phyloP scores from a whole-genome alignment of 2,797 vertebrate species.

The Sternarchorhynchus goeldii region DNA sequence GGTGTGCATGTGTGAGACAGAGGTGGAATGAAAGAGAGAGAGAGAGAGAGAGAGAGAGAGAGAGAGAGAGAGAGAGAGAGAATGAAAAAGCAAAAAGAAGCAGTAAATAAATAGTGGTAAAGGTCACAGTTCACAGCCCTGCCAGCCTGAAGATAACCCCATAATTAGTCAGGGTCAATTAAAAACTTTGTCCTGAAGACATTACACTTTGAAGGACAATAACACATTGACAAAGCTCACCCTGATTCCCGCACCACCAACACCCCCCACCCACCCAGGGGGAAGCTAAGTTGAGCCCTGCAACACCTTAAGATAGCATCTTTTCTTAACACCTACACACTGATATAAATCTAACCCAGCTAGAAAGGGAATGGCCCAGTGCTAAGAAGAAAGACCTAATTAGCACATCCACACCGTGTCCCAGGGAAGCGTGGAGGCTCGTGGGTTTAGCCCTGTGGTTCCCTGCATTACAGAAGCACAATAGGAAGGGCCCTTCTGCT shows the following conservation, averaged over 20 bases:
- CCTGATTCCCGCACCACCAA: slow-evolving; percentile 55
- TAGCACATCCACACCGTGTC: slow-evolving; percentile 71
- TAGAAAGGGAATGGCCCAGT: slow-evolving; percentile 4
- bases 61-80: background rate
- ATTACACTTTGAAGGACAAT: slow-evolving; percentile 68
- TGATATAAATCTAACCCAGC: slow-evolving; percentile 54
- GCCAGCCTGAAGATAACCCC: slow-evolving; percentile 57
- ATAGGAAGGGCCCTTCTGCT: slow-evolving; percentile 59
- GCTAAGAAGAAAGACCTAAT: slow-evolving; percentile 71
- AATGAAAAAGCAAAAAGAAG: background rate
- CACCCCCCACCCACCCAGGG: slow-evolving; percentile 57
- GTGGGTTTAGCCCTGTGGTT: slow-evolving; percentile 68
- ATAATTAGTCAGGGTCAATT: slow-evolving; percentile 70
- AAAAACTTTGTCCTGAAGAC: slow-evolving; percentile 66
- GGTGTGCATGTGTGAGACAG: too few relatives aligned
- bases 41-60: background rate
- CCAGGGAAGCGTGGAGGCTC: slow-evolving; percentile 68
- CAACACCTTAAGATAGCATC: background rate
- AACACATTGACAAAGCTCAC: slow-evolving; percentile 63
- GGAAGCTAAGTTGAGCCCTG: slow-evolving; percentile 27
- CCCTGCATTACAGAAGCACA: slow-evolving; percentile 49
- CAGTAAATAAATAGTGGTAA: slow-evolving; percentile 19
- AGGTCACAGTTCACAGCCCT: slow-evolving; percentile 61
- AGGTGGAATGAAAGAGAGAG: too few relatives aligned
- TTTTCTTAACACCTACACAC: too few relatives aligned